These are phyloP conservation scores for Thecophora atra DNA, from an alignment of 2,888 invertebrate species.

Conservation along the genomic window DNA sequence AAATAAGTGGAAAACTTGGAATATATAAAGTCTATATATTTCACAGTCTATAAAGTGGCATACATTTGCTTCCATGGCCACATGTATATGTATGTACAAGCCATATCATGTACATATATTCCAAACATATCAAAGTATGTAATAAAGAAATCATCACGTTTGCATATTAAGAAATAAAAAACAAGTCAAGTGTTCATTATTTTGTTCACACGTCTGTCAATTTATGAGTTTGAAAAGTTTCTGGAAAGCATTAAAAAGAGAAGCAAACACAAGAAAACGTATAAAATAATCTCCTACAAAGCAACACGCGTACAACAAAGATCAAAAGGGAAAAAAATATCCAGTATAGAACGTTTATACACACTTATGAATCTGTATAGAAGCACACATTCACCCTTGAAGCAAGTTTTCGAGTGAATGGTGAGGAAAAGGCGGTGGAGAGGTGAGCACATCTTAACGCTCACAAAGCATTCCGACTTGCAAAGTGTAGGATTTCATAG, in stretches of 20 bases:
- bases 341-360: too few relatives aligned
- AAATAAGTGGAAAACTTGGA: background rate
- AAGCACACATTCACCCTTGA: too few relatives aligned
- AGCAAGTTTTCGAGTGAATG: too few relatives aligned
- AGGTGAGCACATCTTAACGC: background rate
- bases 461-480: background rate
- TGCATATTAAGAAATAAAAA: background rate
- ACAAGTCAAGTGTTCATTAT: constrained; percentile 11
- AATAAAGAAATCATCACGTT: background rate
- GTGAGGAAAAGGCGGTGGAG: background rate
- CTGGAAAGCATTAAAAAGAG: constrained; percentile 32
- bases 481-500: constrained; percentile 19
- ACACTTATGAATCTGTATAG: too few relatives aligned
- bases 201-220: constrained; percentile 30
- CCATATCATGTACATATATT: too few relatives aligned
- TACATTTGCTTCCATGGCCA: too few relatives aligned
- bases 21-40: too few relatives aligned
- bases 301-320: constrained; percentile 4
- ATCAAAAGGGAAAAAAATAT: background rate
- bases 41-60: too few relatives aligned
- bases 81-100: too few relatives aligned
- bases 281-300: constrained; percentile 10
- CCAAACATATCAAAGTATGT: too few relatives aligned
- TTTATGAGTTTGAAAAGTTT: constrained; percentile 31
- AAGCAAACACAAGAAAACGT: background rate